Base-by-base conservation (phyloP, 2,113 vertebrate genomes). In the Psittacara wagleri region DNA sequence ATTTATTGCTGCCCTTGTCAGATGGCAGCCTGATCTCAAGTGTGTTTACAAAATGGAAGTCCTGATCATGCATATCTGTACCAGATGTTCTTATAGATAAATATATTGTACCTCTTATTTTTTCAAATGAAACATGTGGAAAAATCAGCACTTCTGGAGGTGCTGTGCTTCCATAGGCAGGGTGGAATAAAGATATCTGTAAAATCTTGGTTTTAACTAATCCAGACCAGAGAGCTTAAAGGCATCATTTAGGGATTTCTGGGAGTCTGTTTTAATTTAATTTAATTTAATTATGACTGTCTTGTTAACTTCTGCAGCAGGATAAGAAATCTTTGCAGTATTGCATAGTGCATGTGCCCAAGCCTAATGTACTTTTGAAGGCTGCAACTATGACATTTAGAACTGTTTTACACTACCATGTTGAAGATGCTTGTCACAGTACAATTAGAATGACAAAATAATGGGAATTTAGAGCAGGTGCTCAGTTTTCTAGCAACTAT, bases 141-240 rank as follows among this genome's bases (percentile, higher is more conserved):
- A 63, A 43, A 91, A 76, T 88, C 35, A 39, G 1, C 70, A 33
- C 20, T 75, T 12, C n/a, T 81, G 28, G 49, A 67, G 33, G 20
- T 63, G 20, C 27, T 78, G 41, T 33, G 25, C n/a, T 35, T 81
- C 66, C 83, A 68, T 18, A 91, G 35, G 33, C 49, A 77, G n/a
- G 29, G 10, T 72, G 10, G 52, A 87, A 85, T 39, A 73, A 55
- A 84, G 55, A 24, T 63, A 84, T 43, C 74, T 91, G 11, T 37
- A 59, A 68, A 86, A n/a, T 48, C 84, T 25, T 74, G 66, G 75
- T 46, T 74, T 84, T 70, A 23, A n/a, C 24, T 85, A 94, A 61
- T 92, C 78, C 81, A 52, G 74, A 86, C 82, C 64, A 27, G n/a
- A 76, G 62, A 87, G 87, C 31, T 94, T 84, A 61, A 80, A 89